A percentile compares a stretch with the other conserved stretches of the same genome.
Conservation (phyloP, 2,113 vertebrate genomes). For the Psilopogon haemacephalus region DNA sequence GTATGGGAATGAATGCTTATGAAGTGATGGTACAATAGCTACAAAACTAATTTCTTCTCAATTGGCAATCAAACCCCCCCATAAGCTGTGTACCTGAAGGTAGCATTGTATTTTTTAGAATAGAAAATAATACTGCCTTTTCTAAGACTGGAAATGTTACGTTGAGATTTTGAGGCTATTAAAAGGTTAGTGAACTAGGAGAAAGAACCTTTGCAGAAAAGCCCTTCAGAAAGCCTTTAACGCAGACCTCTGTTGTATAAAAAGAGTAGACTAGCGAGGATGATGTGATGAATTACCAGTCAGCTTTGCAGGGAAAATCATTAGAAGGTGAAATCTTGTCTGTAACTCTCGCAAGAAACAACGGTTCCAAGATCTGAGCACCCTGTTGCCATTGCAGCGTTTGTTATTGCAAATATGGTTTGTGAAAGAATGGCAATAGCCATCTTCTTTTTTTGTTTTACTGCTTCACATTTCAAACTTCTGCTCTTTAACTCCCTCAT, state of each 20-base stretch:
- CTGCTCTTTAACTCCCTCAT: conserved; percentile 2
- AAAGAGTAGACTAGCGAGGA: not conserved
- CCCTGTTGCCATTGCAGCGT: not conserved
- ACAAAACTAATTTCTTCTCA: conserved; percentile 31
- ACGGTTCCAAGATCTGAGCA: not conserved
- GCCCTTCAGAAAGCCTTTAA: not conserved
- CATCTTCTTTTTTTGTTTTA: conserved; percentile 1
- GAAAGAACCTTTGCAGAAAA: not conserved
- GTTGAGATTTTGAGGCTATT: not conserved
- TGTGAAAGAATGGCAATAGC: not conserved
- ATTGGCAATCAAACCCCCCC: conserved; percentile 8
- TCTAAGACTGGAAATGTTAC: not conserved
- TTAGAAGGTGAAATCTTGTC: not conserved
- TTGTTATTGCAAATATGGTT: not conserved
- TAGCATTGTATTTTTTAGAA: not conserved
- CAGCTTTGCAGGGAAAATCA: not conserved
- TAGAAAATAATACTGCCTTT: not conserved
- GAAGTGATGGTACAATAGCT: conserved; percentile 12
- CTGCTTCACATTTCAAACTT: conserved; percentile 18
- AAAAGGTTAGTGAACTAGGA: conserved; percentile 1
- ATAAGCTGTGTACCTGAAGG: conserved; percentile 2
- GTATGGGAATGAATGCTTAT: conserved; percentile 36
- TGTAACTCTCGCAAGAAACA: not conserved
- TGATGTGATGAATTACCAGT: not conserved
- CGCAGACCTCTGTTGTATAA: not conserved